phyloP scores from a whole-genome alignment of 2,888 invertebrate species.

The Amphipoea oculea region DNA sequence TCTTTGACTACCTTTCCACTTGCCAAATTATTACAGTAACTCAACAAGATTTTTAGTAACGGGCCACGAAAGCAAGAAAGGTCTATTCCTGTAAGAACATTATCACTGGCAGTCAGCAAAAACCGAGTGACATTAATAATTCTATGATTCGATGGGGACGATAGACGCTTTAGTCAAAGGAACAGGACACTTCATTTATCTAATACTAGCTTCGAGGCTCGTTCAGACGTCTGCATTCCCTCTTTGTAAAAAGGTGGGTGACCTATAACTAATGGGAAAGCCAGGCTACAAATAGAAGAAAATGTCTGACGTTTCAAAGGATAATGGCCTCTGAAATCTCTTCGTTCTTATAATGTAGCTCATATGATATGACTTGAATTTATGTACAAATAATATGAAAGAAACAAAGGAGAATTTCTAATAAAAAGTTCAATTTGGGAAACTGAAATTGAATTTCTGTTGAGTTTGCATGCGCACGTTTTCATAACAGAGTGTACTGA shows the following conservation, averaged over 20 bases:
- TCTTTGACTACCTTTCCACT: background rate
- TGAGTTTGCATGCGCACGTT: conserved; percentile 44
- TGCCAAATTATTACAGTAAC: background rate
- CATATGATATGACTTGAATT: conserved; percentile 45
- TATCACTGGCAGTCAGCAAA: conserved; percentile 29
- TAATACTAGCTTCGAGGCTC: conserved; percentile 49
- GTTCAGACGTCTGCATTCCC: conserved; percentile 43
- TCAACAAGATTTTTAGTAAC: background rate
- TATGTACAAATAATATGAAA: conserved; percentile 49
- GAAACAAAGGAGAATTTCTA: conserved; percentile 39
- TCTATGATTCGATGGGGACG: conserved; percentile 39
- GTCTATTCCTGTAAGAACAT: conserved; percentile 8
- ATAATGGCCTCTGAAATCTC: conserved; percentile 50
- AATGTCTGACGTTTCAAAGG: conserved; percentile 48
- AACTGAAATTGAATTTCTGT: conserved; percentile 55
- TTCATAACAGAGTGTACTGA: conserved; percentile 34
- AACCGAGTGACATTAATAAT: conserved; percentile 40
- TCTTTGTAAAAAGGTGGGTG: conserved; percentile 58
- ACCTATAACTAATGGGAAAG: conserved; percentile 52
- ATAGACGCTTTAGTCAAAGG: conserved; percentile 41
- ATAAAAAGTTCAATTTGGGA: conserved; percentile 57
- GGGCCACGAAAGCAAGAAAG: background rate
- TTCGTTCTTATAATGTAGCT: conserved; percentile 34
- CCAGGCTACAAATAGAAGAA: conserved; percentile 50
- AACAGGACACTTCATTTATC: conserved; percentile 60